A percentile compares a stretch with the other conserved stretches of the same genome.
Evolutionary conservation across 2,113 vertebrate species (phyloP).

Genomic region (Canis aureus): DNA sequence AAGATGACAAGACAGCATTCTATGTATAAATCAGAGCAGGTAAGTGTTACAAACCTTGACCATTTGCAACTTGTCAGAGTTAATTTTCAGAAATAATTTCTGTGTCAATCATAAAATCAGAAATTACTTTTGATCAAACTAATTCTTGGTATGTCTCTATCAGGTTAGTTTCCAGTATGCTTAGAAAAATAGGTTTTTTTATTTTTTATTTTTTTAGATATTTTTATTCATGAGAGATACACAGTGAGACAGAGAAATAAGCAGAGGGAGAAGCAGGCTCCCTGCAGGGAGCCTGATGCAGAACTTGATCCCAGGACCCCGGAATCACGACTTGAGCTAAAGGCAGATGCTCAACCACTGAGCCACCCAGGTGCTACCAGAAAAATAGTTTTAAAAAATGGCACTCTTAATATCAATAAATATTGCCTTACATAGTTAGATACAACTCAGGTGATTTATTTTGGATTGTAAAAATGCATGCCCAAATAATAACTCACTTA

Average conservation of each 20-base stretch:
- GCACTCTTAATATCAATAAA: background rate
- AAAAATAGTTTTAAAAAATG: background rate
- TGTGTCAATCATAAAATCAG: background rate
- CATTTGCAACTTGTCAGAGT: background rate
- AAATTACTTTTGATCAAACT: background rate
- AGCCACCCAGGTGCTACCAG: too few species aligned
- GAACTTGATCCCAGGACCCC: too few species aligned
- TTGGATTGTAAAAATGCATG: background rate
- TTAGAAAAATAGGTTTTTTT: background rate
- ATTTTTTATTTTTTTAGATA: too few species aligned
- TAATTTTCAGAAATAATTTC: conserved; percentile 45
- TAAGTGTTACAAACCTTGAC: background rate
- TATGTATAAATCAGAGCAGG: background rate
- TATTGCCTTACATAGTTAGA: background rate
- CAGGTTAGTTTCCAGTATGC: background rate
- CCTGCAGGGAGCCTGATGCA: too few species aligned
- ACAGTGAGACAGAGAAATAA: too few species aligned
- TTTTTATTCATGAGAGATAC: too few species aligned
- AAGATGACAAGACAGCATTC: background rate
- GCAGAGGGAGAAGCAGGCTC: too few species aligned
- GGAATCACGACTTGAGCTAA: too few species aligned
- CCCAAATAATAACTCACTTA: background rate
- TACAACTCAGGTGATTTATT: background rate
- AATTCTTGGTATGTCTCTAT: background rate
- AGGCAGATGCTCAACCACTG: too few species aligned